Base-by-base conservation (phyloP, 2,113 vertebrate species). In the Chaetura pelagica region DNA sequence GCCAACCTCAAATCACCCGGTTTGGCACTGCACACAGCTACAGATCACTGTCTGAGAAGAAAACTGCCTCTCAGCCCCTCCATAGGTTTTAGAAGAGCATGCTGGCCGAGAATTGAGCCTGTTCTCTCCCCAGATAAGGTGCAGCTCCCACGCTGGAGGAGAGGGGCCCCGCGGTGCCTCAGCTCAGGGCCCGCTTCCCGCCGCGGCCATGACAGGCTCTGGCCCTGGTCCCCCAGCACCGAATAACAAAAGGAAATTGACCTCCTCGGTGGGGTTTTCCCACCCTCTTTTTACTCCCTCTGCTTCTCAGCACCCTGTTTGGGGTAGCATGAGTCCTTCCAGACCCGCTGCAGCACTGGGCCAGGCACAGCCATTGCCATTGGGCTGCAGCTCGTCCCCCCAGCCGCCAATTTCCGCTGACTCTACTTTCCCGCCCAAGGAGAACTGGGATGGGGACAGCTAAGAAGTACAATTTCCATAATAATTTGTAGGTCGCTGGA, bases 401-500 rank as follows among this genome's bases (percentile, higher is more conserved):
- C 13, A 17, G 8, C 29, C 6, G 2, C 35, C 2, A 10, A 71
- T 81, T 96, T 87, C 72, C 23, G 54, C 95, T 69, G 92, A 96
- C 93, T 91, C 74, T 6, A 16, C 34, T 15, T 68, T 95, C 87
- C 84, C 5, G 1, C 80, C 44, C 0, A 2, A 58, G 66, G 29
- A 72, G n/a, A 83, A 29, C 15, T 1, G 0, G 84, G 49, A 67
- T 58, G 40, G 58, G 59, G n/a, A 62, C 40, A 48, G 42, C 21
- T 7, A 27, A 87, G 72, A 63, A 86, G 58, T 20, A 88, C 82
- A 52, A 96, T 96, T 96, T 94, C 97, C 92, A 59, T 20, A 75
- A 93, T 79, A 89, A 97, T 97, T 81, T 69, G 76, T 68, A 79
- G 23, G 77, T 89, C 42, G 29, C n/a, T 85, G 87, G 63, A 96